Conservation (phyloP, 2,113 vertebrate species). For the Elephantulus edwardii region DNA sequence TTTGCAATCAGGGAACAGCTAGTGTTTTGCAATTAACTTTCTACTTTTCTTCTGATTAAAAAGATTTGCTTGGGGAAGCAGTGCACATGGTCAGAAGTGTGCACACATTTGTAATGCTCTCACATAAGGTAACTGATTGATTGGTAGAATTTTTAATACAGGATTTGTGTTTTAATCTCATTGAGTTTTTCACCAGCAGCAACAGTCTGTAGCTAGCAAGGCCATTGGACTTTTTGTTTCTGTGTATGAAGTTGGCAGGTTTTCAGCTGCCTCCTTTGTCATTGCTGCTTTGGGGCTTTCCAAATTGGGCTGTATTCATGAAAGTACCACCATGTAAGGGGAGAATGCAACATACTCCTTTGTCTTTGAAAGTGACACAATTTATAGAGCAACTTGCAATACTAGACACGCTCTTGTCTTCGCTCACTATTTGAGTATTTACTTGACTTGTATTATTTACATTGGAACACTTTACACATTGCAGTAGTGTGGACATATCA, state of each 20-base stretch:
- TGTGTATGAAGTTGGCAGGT: conserved; percentile 7
- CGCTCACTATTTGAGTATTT: neutral
- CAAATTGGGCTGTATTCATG: conserved; percentile 16
- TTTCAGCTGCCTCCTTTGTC: conserved; percentile 4
- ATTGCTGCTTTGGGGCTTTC: conserved; percentile 20
- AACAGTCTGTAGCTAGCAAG: neutral
- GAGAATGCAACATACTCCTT: neutral
- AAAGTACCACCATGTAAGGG: conserved; percentile 27
- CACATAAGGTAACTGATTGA: neutral
- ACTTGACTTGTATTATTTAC: conserved; percentile 5
- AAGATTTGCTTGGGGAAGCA: neutral
- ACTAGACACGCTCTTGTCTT: neutral
- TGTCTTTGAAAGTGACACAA: neutral
- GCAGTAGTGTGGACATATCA: neutral
- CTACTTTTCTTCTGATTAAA: neutral
- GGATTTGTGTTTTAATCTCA: conserved; percentile 45
- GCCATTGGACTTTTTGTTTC: neutral
- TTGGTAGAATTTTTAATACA: conserved; percentile 3
- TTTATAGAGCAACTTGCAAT: neutral
- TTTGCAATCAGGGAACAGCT: neutral
- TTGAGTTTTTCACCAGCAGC: conserved; percentile 36
- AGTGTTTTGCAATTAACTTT: neutral
- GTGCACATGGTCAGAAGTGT: neutral
- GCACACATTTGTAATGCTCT: neutral
- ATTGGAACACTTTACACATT: neutral